These are phyloP conservation scores for Chloropsis hardwickii DNA, from an alignment of 2,113 vertebrate species.

Conservation along the genomic window DNA sequence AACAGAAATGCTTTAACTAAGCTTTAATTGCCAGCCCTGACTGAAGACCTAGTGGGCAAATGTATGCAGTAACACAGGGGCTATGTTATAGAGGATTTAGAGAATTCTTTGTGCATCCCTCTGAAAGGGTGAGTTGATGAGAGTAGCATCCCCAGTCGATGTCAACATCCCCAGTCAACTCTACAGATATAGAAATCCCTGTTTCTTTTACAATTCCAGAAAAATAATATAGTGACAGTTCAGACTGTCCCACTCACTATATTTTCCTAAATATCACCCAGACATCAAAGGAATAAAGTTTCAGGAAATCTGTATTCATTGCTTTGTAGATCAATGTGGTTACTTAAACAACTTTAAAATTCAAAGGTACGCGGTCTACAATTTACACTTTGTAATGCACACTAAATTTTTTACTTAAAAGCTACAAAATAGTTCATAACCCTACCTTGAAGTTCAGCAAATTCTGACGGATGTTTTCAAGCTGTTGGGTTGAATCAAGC, in stretches of 20 bases:
- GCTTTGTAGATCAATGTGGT: neutral
- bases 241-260: neutral
- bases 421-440: neutral
- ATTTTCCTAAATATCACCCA: neutral
- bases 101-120: neutral
- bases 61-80: fast-evolving
- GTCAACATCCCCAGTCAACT: neutral
- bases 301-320: neutral
- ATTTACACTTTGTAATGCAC: neutral
- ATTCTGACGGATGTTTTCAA: conserved; percentile 73
- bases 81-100: fast-evolving
- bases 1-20: neutral
- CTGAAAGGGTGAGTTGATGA: neutral
- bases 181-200: fast-evolving
- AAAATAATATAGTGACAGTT: neutral
- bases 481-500: conserved; percentile 76
- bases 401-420: neutral
- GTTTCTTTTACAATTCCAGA: neutral
- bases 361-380: fast-evolving
- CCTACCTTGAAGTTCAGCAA: conserved; percentile 76
- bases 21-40: neutral
- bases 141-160: fast-evolving
- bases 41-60: neutral
- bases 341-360: neutral
- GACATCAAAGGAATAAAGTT: neutral